Conservation (phyloP, 1,140 invertebrate genomes). For the Panonychus citri region DNA sequence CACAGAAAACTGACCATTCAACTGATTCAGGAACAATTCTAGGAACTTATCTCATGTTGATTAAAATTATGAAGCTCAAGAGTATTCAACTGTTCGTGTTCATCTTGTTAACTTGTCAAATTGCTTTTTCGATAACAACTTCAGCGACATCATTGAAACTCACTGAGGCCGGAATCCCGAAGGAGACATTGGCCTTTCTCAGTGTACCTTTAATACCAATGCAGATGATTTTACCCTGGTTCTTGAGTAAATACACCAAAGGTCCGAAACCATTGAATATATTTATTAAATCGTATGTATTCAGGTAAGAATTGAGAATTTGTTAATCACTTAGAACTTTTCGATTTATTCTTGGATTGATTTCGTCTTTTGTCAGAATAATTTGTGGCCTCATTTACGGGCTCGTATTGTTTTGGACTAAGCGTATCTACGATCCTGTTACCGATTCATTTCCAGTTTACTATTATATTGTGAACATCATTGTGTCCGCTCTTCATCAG, state of each 20-base stretch:
- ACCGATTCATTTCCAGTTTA: slow-evolving; percentile 42
- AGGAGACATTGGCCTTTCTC: slow-evolving; percentile 74
- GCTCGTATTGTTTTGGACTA: slow-evolving; percentile 58
- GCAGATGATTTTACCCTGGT: slow-evolving; percentile 73
- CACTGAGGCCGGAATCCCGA: slow-evolving; percentile 80
- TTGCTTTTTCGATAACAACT: slow-evolving; percentile 88
- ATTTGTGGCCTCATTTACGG: slow-evolving; percentile 60
- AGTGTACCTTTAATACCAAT: slow-evolving; percentile 76
- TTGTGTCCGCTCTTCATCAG: slow-evolving; percentile 69
- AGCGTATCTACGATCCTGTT: slow-evolving; percentile 31
- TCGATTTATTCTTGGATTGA: not conserved
- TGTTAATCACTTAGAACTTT: not conserved
- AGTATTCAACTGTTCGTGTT: slow-evolving; percentile 46
- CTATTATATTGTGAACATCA: slow-evolving; percentile 54
- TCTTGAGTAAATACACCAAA: slow-evolving; percentile 64
- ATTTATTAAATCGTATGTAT: slow-evolving; percentile 69
- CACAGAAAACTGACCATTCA: slow-evolving; percentile 4
- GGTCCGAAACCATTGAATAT: slow-evolving; percentile 67
- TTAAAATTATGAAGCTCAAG: slow-evolving; percentile 57
- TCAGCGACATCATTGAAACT: slow-evolving; percentile 79
- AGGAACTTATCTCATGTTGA: slow-evolving; percentile 60
- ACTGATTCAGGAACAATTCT: slow-evolving; percentile 31
- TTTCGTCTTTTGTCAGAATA: slow-evolving; percentile 29
- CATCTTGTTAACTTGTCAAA: slow-evolving; percentile 71
- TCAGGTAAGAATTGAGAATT: slow-evolving; percentile 30